Percentiles rank a stretch among this genome's conserved stretches.
phyloP scores from a whole-genome alignment of 2,888 invertebrate genomes.

The Artemia sinica region DNA sequence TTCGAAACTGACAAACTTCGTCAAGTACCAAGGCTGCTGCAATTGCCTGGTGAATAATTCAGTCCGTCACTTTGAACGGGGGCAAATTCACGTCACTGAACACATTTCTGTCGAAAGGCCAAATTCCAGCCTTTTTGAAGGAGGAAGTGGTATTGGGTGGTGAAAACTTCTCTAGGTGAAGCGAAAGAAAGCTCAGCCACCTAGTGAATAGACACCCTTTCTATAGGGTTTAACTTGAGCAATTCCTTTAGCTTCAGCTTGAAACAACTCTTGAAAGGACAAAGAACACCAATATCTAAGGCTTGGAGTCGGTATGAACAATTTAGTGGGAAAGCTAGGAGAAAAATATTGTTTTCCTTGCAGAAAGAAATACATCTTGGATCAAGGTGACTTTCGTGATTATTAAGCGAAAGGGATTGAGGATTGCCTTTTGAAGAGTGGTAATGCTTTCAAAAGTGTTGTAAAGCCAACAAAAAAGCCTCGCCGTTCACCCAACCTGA shows the following conservation, averaged over 20 bases:
- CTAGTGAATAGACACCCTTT: neutral
- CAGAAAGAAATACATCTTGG: conserved; percentile 25
- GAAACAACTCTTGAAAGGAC: neutral
- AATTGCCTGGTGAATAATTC: no score
- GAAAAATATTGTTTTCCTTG: conserved; percentile 6
- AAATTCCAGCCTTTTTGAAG: neutral
- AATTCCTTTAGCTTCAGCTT: neutral
- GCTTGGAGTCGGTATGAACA: conserved; percentile 10
- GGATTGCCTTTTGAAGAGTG: conserved; percentile 27
- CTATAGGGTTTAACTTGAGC: neutral
- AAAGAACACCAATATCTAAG: conserved; percentile 5
- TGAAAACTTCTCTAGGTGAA: neutral
- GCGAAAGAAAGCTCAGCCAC: neutral
- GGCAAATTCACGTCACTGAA: neutral
- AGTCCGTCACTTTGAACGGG: neutral
- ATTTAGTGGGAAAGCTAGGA: conserved; percentile 16
- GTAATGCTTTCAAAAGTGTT: conserved; percentile 30
- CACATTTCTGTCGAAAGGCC: neutral
- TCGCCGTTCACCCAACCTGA: conserved; percentile 31
- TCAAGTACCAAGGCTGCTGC: no score
- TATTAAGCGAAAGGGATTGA: conserved; percentile 28
- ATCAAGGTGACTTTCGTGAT: conserved; percentile 29
- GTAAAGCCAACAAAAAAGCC: conserved; percentile 29
- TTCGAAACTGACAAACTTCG: no score
- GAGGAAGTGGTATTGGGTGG: neutral